Base-by-base conservation (phyloP, 2,797 vertebrate genomes). In the Mormyrops attenuatus region DNA sequence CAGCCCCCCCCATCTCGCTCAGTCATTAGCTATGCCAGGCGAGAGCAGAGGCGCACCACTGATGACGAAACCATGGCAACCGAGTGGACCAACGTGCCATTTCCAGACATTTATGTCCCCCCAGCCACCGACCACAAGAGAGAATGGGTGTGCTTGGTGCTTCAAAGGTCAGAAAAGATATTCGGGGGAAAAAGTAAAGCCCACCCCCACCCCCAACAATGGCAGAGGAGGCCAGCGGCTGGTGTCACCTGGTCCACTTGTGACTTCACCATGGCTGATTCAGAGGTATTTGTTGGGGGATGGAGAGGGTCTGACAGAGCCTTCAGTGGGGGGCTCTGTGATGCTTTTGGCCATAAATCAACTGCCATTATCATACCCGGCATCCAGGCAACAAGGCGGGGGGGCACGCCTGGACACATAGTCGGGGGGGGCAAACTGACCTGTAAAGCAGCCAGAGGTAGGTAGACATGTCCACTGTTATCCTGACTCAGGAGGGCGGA, bases 91-190 rank as follows among this genome's bases (percentile, higher is more conserved):
- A 86, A 53, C 49, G 20, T 26, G 50, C 26, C 82, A 73, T 15
- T 73, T 73, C 13, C 9, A 85, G 9, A 11, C 44, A 47, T 49
- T 47, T 47, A 22, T 85, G 49, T 5, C 50, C 50, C 26, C 22
- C 84, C 2, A n/a, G 53, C 53, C 17, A n/a, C 49, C 13, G 20
- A 38, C 1, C 17, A 49, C 22, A 20, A 11, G 44, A 85, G 84
- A 85, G n/a, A 5, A 86, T 50, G 9, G 13, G 49, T 15, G 49
- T 34, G 22, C 26, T 55, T 17, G 15, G 8, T 15, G 49, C 50
- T 50, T 34, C 49, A 86, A 86, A 86, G 85, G 85, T 86, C 85
- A 86, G 4, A 86, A 53, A 86, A 55, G 5, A 86, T 55, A 50
- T 86, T 86, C 9, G 1, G 13, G 22, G n/a, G 26, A 86, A 13